Evolutionary conservation across 2,113 vertebrate species (phyloP), one percentile per base, ranked within the genome.

Genomic region (Cacatua alba): DNA sequence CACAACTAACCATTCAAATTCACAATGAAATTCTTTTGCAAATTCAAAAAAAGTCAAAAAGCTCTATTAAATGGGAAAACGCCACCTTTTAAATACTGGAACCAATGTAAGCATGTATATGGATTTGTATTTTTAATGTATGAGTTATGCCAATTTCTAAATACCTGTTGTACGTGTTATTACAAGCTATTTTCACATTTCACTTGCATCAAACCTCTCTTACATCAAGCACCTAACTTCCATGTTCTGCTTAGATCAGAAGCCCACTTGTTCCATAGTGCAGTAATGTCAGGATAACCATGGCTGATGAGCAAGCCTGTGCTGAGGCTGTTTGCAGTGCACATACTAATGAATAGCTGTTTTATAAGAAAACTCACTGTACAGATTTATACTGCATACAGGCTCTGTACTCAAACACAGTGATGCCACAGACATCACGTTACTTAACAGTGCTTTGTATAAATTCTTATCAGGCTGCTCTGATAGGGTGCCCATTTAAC

Each of bases 81-180:
- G 13, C 2, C 35, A 24, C 10, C 19, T 76, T 65, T 29, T 7
- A 71, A 79, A 29, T 19, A n/a, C 62, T 2, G 3, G 28, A 77
- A 65, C 13, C 7, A 52, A 65, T 6, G 17, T 0, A 52, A 29
- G 10, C 26, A 19, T 1, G 0, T 1, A 20, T 29, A 33, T 4
- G 16, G 33, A 41, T 49, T 67, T 64, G 17, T 29, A 33, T 46
- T 81, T 60, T 81, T 29, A 33, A 60, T 3, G 13, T 3, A 33
- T 7, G 20, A 63, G 37, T 65, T 77, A 63, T 8, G 14, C 21
- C 44, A 14, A 13, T 65, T 52, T 44, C 13, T 23, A 81, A 49
- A 39, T 9, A 21, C 60, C 37, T 7, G 1, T 0, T 60, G 11
- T 11, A 16, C 0, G 0, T 11, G 13, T 44, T 35, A 51, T 6